A percentile compares a stretch with the other conserved stretches of the same genome.
Conservation (phyloP, 2,888 invertebrate species). For the Pandemis cinnamomeana region DNA sequence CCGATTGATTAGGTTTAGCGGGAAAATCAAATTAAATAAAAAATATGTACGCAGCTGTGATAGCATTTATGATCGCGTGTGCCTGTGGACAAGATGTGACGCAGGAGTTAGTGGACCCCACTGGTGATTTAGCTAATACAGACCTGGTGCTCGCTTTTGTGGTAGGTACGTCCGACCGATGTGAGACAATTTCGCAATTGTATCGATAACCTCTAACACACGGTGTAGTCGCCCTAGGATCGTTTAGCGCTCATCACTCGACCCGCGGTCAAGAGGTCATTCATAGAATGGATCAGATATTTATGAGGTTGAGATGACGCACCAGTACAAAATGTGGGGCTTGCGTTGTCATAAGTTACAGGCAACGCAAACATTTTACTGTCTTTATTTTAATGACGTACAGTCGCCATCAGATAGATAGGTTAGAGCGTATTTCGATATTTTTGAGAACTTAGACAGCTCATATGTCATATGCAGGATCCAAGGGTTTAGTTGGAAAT, state of each 20-base stretch:
- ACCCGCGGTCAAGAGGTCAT: neutral
- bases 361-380: too few relatives aligned
- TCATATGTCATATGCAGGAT: too few relatives aligned
- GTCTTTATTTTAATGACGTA: too few relatives aligned
- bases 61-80: constrained; percentile 51
- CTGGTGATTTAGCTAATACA: constrained; percentile 58
- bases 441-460: too few relatives aligned
- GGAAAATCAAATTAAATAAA: constrained; percentile 56
- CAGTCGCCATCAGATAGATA: too few relatives aligned
- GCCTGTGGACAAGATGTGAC: constrained; percentile 51
- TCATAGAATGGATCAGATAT: neutral
- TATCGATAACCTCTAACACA: constrained; percentile 48
- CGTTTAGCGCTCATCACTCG: neutral
- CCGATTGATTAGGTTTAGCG: constrained; percentile 43
- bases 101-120: constrained; percentile 50
- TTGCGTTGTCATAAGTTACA: too few relatives aligned
- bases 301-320: neutral
- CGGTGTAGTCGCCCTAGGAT: constrained; percentile 16
- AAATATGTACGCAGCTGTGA: constrained; percentile 53
- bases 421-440: too few relatives aligned
- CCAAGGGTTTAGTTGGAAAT: too few relatives aligned
- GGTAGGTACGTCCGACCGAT: constrained; percentile 71
- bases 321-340: neutral
- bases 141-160: constrained; percentile 68
- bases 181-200: constrained; percentile 45